Base-by-base conservation (phyloP, 2,888 invertebrate genomes). In the Epistrophe grossulariae region DNA sequence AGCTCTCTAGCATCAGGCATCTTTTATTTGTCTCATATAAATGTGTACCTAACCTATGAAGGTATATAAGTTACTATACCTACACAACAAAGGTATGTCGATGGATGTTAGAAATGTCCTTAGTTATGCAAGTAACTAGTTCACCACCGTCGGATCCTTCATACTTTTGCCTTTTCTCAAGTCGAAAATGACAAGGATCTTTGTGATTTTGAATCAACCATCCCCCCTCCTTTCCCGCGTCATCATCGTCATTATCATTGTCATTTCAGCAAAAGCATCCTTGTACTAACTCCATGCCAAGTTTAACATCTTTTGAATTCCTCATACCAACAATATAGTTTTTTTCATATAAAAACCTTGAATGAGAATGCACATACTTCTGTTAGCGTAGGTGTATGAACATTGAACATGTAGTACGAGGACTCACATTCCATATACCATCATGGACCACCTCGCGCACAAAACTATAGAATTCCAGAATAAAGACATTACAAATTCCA, bases 381-480 rank as follows among this genome's bases (percentile, higher is more conserved):
- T 68, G 38, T 64, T 17, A 43, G 15, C 57, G 60, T 60, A 60
- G 60, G 59, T 59, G 11, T 52, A 55, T 15, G 55, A 55, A 55
- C 55, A 55, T 55, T 48, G 45, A 19, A 45, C 15, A 28, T 38
- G 52, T 52, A 70, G 40, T 40, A 68, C 68, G 50, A 52, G 70
- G 66, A 43, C 35, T 35, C 38, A 40, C 66, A 48, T 17, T 59
- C 55, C 59, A 59, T 60, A 31, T 35, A 31, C 31, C 35, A 9
- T 31, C 43, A 57, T 7, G 5, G 40, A 62, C 52, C 74, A 60
- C 59, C 43, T 74, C 66, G 62, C 66, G 62, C 9, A 68, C 59
- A 70, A 76, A 84, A 77, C 80, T 77, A 80, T 73, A 77, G 73
- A 77, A 85, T 84, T 77, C 76, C 72, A 40, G 19, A 80, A 80